Evolutionary conservation across 1,140 invertebrate genomes (phyloP).

Genomic region (Pseudomyrmex gracilis): DNA sequence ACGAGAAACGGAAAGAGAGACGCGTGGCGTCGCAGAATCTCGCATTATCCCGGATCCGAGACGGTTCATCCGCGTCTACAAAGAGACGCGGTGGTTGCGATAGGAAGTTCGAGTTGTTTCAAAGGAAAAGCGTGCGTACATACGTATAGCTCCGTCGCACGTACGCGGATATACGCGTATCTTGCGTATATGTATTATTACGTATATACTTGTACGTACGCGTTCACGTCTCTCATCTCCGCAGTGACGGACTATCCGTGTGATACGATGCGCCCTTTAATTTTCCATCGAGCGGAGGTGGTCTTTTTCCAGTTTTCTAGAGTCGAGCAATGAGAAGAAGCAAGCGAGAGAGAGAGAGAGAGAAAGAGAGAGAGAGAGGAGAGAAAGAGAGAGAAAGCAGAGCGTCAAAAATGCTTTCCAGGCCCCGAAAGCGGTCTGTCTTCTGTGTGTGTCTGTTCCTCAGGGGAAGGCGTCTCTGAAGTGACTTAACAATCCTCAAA

Average conservation of each 20-base stretch:
- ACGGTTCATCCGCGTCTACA: conserved; percentile 51
- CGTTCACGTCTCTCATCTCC: background rate
- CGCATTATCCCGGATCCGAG: conserved; percentile 51
- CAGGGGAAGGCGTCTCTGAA: conserved; percentile 69
- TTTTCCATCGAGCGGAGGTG: conserved; percentile 29
- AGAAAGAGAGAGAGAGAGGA: conserved; percentile 26
- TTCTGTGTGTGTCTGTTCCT: conserved; percentile 39
- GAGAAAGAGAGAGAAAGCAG: conserved; percentile 15
- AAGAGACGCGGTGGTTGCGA: conserved; percentile 49
- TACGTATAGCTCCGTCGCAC: conserved; percentile 14
- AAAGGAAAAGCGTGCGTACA: conserved; percentile 25
- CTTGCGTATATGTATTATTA: conserved; percentile 11
- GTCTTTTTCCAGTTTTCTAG: conserved; percentile 36
- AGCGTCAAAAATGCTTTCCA: conserved; percentile 77
- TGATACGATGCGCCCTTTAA: conserved; percentile 59
- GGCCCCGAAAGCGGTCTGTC: conserved; percentile 56
- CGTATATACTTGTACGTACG: conserved; percentile 11
- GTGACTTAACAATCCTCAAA: conserved; percentile 78
- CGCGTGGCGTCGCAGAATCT: conserved; percentile 46
- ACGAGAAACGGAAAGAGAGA: conserved; percentile 17
- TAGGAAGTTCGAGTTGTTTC: conserved; percentile 57
- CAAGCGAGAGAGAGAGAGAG: background rate
- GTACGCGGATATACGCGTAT: conserved; percentile 15
- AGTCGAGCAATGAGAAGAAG: background rate
- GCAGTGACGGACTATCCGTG: conserved; percentile 41